phyloP scores from a whole-genome alignment of 2,797 vertebrate genomes.

The Pygocentrus nattereri region DNA sequence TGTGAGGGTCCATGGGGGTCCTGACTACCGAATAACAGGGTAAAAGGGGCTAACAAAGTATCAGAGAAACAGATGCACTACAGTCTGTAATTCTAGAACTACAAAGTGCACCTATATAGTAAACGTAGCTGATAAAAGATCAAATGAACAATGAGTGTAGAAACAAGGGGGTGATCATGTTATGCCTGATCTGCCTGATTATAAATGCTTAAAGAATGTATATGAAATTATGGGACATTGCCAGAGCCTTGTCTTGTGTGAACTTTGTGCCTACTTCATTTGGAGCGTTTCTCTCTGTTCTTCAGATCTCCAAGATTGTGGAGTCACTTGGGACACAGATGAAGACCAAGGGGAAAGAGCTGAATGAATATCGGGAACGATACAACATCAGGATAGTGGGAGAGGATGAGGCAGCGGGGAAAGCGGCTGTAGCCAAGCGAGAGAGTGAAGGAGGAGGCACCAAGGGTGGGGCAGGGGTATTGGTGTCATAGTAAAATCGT shows the following conservation, averaged over 20 bases:
- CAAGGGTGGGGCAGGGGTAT: slow-evolving; percentile 72
- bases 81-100: too few relatives aligned
- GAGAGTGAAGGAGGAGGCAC: slow-evolving; percentile 61
- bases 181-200: too few relatives aligned
- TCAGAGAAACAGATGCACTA: too few relatives aligned
- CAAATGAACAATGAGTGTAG: too few relatives aligned
- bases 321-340: slow-evolving; percentile 78
- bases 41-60: too few relatives aligned
- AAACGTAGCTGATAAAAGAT: too few relatives aligned
- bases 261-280: background rate
- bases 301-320: slow-evolving; percentile 78
- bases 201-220: background rate
- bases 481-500: slow-evolving; percentile 72
- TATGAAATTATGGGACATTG: background rate
- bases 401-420: slow-evolving; percentile 65
- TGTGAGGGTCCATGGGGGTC: too few relatives aligned
- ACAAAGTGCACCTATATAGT: too few relatives aligned
- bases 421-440: slow-evolving; percentile 59
- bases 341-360: slow-evolving; percentile 79
- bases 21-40: too few relatives aligned
- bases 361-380: slow-evolving; percentile 81
- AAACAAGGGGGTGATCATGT: too few relatives aligned
- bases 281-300: background rate
- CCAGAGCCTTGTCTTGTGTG: too few relatives aligned
- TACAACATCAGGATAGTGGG: slow-evolving; percentile 82